Evolutionary conservation across 2,113 vertebrate species (phyloP), one percentile per base, ranked within the genome.

Genomic region (Sitta europaea): DNA sequence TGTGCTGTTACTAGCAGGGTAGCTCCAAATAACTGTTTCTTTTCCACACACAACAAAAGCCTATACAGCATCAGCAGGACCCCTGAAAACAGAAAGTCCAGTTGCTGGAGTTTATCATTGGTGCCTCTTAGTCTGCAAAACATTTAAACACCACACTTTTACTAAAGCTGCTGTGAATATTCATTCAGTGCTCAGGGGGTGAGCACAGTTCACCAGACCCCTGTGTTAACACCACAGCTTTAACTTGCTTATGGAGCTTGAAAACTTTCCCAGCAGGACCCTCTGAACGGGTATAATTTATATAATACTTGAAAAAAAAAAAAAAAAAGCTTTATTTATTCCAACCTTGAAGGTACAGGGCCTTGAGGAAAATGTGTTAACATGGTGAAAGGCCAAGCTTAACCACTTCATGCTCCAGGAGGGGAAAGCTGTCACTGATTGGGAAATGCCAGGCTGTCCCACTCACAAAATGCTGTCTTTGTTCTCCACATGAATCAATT

Each of bases 401-500:
- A 59, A 55, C 62, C 40, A 57, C 51, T 71, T 7, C 0, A 0
- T n/a, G 63, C 55, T 84, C 20, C 48, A 55, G 48, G 59, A 83
- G 47, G 29, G 27, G 29, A 8, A 12, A 2, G 2, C 47, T 53
- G 51, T 73, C 81, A 50, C 38, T 2, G 25, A 62, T 0, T 65
- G n/a, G 36, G 79, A 67, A 78, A 74, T 88, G 73, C 40, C 79
- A 86, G 51, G 47, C 61, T 68, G 65, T 71, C 80, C 72, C 33
- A 29, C 40, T 84, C 8, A 0, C 55, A 74, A 81, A 92, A 78
- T 7, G 14, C 48, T 81, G 11, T 22, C 61, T 91, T 93, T 92
- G 72, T 86, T 92, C 91, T 83, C 86, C 40, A 40, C 86, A 53
- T 62, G 91, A 86, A 83, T 77, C 78, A 43, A 74, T 90, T 95